Base-by-base conservation (phyloP, 2,888 invertebrate species). In the Geotrupes spiniger region DNA sequence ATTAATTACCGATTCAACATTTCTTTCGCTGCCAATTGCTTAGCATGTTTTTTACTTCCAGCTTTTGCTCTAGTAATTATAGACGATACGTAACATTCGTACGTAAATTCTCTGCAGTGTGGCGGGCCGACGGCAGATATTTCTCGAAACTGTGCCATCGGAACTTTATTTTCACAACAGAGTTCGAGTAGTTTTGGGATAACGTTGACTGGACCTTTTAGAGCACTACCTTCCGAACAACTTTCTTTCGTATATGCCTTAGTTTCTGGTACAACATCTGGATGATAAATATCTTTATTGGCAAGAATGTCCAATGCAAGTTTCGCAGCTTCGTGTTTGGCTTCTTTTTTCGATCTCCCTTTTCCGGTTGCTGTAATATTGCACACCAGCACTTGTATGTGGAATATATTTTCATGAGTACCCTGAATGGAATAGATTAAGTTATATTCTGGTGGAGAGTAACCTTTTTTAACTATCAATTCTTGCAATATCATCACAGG, bases 401-500 rank as follows among this genome's bases (percentile, higher is more conserved):
- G 68, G 67, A 75, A 76, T 70, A 77, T 72, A 67, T 78, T 77
- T 61, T 65, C 59, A 42, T 72, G 72, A 2, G 69, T 70, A 1
- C 71, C 72, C 33, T 56, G 58, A 45, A 61, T 57, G 2, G 56
- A 51, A 31, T 53, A 51, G 2, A 68, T 60, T 31, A 72, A 52
- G 26, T 65, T 74, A 60, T 82, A 86, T 46, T 65, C 64, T 1
- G 80, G 79, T 0, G 83, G 81, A 1, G 71, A 61, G 11, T 65
- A 61, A 0, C 74, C 72, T 14, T 72, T 67, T 58, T 82, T 80
- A 3, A 79, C 73, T 71, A 83, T 79, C 70, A 83, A 74, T 66
- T 85, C 85, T 64, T 85, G 84, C 10, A 85, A 71, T 2, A 83
- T 77, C 31, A 84, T 82, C 4, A 82, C 79, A 1, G 84, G 80